phyloP scores from a whole-genome alignment of 2,113 vertebrate genomes.

The Osmerus eperlanus region DNA sequence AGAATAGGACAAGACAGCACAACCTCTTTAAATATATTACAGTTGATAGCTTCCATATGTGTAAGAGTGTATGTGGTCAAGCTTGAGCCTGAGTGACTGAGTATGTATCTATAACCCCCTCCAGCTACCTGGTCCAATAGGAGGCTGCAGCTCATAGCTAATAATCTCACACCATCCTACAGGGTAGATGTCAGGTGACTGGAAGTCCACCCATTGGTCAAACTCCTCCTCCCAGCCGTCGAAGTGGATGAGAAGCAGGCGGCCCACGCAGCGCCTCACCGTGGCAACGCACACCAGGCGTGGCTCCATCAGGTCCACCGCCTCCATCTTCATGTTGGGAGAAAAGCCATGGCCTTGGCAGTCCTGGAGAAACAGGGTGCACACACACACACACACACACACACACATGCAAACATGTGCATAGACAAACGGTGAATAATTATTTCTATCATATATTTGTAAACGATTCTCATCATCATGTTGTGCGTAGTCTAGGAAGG shows the following conservation, averaged over 20 bases:
- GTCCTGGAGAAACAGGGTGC: slow-evolving; percentile 71
- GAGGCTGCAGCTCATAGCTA: slow-evolving; percentile 89
- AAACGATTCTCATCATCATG: background rate
- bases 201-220: slow-evolving; percentile 96
- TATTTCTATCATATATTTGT: background rate
- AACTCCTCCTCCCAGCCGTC: slow-evolving; percentile 96
- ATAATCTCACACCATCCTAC: slow-evolving; percentile 94
- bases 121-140: slow-evolving; percentile 79
- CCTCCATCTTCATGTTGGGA: slow-evolving; percentile 91
- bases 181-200: slow-evolving; percentile 94
- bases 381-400: background rate
- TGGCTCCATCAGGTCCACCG: slow-evolving; percentile 95
- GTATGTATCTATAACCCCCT: background rate
- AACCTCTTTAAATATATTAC: background rate
- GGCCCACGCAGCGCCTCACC: slow-evolving; percentile 80
- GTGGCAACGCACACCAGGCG: slow-evolving; percentile 94
- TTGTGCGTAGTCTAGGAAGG: background rate
- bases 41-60: background rate
- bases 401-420: background rate
- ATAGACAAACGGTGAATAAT: background rate
- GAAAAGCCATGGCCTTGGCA: slow-evolving; percentile 84
- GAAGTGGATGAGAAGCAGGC: slow-evolving; percentile 91
- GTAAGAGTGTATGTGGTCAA: background rate
- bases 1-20: slow-evolving; percentile 32
- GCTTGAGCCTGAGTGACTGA: background rate